A percentile compares a stretch with the other conserved stretches of the same genome.
Conservation (phyloP, 2,888 invertebrate genomes). For the Eupithecia inturbata region DNA sequence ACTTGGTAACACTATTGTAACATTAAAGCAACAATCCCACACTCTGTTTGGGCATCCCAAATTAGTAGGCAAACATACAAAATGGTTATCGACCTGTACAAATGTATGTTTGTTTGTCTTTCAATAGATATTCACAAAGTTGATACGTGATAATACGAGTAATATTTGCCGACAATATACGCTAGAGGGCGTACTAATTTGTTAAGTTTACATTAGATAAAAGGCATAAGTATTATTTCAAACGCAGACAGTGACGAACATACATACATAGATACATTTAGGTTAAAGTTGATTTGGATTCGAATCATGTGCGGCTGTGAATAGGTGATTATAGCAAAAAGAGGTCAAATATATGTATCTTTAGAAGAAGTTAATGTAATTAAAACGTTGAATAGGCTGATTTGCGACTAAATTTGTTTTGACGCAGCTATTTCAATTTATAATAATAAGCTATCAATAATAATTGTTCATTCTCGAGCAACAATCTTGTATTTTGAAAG, state of each 20-base stretch:
- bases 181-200: not conserved
- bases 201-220: conserved; percentile 8
- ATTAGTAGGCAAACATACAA: conserved; percentile 59
- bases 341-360: conserved; percentile 51
- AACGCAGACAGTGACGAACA: not conserved
- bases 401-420: not conserved
- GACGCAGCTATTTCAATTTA: not conserved
- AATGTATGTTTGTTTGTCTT: conserved; percentile 46
- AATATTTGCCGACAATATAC: conserved; percentile 23
- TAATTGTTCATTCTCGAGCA: not conserved
- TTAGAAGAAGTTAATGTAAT: not conserved
- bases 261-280: too few species aligned
- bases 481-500: not conserved
- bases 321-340: conserved; percentile 67
- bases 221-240: not conserved
- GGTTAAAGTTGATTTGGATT: conserved; percentile 62
- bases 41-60: conserved; percentile 59
- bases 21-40: conserved; percentile 57
- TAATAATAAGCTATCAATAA: not conserved
- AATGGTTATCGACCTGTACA: conserved; percentile 50
- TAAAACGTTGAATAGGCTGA: not conserved
- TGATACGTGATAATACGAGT: conserved; percentile 33
- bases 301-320: conserved; percentile 60
- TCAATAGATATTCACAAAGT: conserved; percentile 45
- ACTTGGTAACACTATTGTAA: conserved; percentile 51